A percentile compares a stretch with the other conserved stretches of the same genome.
Evolutionary conservation across 2,888 invertebrate species (phyloP).

Genomic region (Diarsia rubi): DNA sequence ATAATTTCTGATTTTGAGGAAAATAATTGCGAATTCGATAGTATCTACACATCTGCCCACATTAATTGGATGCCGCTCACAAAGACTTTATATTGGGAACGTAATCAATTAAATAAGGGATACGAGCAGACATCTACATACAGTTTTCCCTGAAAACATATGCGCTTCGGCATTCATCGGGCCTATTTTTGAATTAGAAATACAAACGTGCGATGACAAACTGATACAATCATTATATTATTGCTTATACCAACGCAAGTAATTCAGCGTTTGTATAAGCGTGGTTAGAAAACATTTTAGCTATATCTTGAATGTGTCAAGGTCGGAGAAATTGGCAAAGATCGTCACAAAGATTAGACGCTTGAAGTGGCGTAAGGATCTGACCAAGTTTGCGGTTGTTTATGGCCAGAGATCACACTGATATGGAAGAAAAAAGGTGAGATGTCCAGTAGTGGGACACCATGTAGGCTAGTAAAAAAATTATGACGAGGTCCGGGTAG

Average conservation of each 20-base stretch:
- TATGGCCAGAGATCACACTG: too few species aligned
- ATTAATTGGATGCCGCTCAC: not conserved
- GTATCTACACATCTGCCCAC: not conserved
- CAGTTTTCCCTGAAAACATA: not conserved
- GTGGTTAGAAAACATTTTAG: not conserved
- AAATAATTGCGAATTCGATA: not conserved
- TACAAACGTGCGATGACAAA: not conserved
- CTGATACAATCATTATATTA: not conserved
- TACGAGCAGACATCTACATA: not conserved
- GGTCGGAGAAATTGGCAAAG: too few species aligned
- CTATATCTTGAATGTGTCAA: too few species aligned
- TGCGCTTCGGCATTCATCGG: not conserved
- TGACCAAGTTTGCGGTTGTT: too few species aligned
- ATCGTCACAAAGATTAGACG: too few species aligned
- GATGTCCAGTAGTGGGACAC: too few species aligned
- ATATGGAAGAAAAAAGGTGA: too few species aligned
- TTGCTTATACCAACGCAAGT: too few species aligned
- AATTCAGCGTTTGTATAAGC: not conserved
- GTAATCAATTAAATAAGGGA: constrained; percentile 5
- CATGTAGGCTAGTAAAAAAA: too few species aligned
- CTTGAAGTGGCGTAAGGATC: too few species aligned
- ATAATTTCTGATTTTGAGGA: not conserved
- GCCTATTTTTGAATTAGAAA: not conserved
- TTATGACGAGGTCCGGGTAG: too few species aligned
- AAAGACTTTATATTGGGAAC: not conserved